Evolutionary conservation across 2,797 vertebrate genomes (phyloP).

Genomic region (Galaxias olidus): DNA sequence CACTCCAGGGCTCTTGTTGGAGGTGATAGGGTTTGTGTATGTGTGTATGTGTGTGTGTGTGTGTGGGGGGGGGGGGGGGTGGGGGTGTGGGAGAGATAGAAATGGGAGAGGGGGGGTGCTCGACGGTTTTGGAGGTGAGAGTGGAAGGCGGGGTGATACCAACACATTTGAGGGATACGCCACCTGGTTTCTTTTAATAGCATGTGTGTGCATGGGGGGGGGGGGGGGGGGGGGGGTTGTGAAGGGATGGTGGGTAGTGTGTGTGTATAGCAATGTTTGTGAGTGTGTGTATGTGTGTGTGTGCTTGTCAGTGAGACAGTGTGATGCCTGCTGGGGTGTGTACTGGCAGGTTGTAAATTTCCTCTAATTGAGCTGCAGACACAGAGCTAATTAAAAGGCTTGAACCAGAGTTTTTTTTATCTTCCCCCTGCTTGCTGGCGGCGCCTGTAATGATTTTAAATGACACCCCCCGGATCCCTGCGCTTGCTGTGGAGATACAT

Average conservation of each 20-base stretch:
- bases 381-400: conserved; percentile 29
- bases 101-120: too few relatives aligned
- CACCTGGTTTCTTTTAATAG: too few relatives aligned
- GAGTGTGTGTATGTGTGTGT: background rate
- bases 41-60: too few relatives aligned
- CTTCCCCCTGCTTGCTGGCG: conserved; percentile 11
- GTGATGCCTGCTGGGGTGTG: background rate
- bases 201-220: too few relatives aligned
- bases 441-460: conserved; percentile 21
- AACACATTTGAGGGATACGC: too few relatives aligned
- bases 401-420: background rate
- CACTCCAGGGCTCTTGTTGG: conserved; percentile 12
- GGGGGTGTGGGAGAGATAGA: background rate
- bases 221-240: too few relatives aligned
- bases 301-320: background rate
- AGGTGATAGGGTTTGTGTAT: too few relatives aligned
- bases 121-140: too few relatives aligned
- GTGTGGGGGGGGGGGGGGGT: conserved; percentile 26
- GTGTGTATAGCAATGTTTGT: too few relatives aligned
- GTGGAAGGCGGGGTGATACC: too few relatives aligned
- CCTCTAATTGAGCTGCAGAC: conserved; percentile 41
- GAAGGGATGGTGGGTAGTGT: too few relatives aligned
- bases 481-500: background rate
- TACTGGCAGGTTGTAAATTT: conserved; percentile 34
- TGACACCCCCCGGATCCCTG: background rate